Evolutionary conservation across 2,888 invertebrate species (phyloP).

Genomic region (Hofmannophila pseudospretella): DNA sequence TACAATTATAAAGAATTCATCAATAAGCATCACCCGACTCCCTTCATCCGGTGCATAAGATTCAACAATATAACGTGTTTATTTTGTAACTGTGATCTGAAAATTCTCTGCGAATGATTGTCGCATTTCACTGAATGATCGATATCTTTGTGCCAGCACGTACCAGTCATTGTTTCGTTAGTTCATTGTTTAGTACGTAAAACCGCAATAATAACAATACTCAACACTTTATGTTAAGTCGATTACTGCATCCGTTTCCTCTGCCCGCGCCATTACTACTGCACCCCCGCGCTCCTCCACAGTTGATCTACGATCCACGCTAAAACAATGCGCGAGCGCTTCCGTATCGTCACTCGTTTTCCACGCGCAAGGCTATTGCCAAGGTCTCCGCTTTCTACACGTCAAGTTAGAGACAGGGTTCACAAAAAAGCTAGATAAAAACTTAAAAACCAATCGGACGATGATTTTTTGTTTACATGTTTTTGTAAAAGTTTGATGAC

Average conservation of each 20-base stretch:
- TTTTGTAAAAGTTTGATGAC: not conserved
- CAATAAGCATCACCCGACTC: too few species aligned
- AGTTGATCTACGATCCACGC: slow-evolving; percentile 37
- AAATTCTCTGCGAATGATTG: too few species aligned
- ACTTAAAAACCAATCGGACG: not conserved
- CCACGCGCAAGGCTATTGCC: slow-evolving; percentile 71
- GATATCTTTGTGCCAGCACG: too few species aligned
- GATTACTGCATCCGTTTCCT: slow-evolving; percentile 40
- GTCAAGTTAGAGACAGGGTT: slow-evolving; percentile 14
- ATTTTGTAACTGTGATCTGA: too few species aligned
- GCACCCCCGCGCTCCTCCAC: slow-evolving; percentile 12
- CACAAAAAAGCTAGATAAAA: slow-evolving; percentile 11
- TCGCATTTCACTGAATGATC: too few species aligned
- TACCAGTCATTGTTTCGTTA: too few species aligned
- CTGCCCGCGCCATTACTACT: slow-evolving; percentile 13
- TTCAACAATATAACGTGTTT: too few species aligned
- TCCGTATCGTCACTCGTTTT: slow-evolving; percentile 66
- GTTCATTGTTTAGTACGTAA: too few species aligned
- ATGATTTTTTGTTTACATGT: not conserved
- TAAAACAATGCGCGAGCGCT: slow-evolving; percentile 62
- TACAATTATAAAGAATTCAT: too few species aligned
- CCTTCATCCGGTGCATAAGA: too few species aligned
- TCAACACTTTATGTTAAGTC: too few species aligned
- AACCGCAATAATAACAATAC: too few species aligned
- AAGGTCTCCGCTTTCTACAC: slow-evolving; percentile 68